Evolutionary conservation across 2,113 vertebrate species (phyloP).

Genomic region (Saimiri boliviensis): DNA sequence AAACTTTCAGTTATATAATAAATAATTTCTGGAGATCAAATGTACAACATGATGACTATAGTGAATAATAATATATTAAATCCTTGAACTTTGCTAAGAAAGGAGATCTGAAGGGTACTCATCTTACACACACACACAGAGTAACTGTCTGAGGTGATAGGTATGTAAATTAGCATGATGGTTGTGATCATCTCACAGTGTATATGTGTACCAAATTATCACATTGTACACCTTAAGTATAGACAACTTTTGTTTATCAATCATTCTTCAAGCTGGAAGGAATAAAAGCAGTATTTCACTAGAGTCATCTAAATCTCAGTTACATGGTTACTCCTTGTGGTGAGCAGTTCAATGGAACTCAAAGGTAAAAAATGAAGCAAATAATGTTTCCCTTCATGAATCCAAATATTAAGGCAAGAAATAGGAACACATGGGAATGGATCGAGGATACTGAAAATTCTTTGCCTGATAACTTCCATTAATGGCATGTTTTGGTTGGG

Average conservation of each 20-base stretch:
- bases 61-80: background rate
- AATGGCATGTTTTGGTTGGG: background rate
- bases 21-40: background rate
- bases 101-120: background rate
- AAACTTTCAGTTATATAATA: background rate
- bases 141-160: background rate
- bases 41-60: background rate
- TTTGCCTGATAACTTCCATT: background rate
- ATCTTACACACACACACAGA: background rate
- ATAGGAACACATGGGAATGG: background rate
- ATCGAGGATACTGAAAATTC: background rate
- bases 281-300: background rate
- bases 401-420: background rate
- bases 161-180: background rate
- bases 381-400: background rate
- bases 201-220: background rate
- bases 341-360: background rate
- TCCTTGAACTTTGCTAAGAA: background rate
- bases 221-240: background rate
- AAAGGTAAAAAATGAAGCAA: background rate
- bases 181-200: background rate
- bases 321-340: background rate
- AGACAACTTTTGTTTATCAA: background rate
- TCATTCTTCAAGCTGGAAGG: background rate
- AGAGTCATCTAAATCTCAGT: background rate